Conservation (phyloP, 1,140 invertebrate species). For the Mylabris phalerata region DNA sequence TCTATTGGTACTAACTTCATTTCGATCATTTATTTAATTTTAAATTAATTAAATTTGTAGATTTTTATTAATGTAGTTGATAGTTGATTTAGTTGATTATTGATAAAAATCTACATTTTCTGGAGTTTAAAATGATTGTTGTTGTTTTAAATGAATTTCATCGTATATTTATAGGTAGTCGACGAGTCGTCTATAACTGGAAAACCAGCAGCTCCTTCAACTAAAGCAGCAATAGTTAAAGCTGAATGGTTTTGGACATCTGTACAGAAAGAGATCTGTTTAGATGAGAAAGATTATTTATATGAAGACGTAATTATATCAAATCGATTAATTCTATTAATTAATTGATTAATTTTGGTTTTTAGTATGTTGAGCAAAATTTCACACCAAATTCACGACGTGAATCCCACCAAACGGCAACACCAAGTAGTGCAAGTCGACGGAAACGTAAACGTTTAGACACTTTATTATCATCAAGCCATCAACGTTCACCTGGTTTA, state of each 20-base stretch:
- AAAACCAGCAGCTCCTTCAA: slow-evolving; percentile 54
- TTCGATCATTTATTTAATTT: slow-evolving; percentile 16
- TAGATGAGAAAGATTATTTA: slow-evolving; percentile 81
- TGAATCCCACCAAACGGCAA: slow-evolving; percentile 48
- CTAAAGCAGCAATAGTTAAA: slow-evolving; percentile 67
- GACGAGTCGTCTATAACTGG: slow-evolving; percentile 66
- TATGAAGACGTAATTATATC: slow-evolving; percentile 67
- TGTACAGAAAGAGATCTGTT: slow-evolving; percentile 90
- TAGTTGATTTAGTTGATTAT: too few relatives aligned
- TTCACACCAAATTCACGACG: slow-evolving; percentile 52
- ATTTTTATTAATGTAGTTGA: neutral
- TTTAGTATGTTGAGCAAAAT: slow-evolving; percentile 54
- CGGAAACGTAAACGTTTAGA: slow-evolving; percentile 69
- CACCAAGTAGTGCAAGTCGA: slow-evolving; percentile 45
- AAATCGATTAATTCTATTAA: neutral
- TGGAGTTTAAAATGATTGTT: too few relatives aligned
- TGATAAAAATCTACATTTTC: too few relatives aligned
- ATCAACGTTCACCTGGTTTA: slow-evolving; percentile 49
- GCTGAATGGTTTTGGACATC: slow-evolving; percentile 97
- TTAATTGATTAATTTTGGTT: neutral
- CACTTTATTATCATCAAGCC: slow-evolving; percentile 34
- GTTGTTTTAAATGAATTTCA: too few relatives aligned
- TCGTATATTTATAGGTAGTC: slow-evolving; percentile 55
- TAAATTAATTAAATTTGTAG: neutral
- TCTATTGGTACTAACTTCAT: slow-evolving; percentile 40